These are phyloP conservation scores for Microplitis demolitor DNA, from an alignment of 1,140 invertebrate species.

Conservation along the genomic window DNA sequence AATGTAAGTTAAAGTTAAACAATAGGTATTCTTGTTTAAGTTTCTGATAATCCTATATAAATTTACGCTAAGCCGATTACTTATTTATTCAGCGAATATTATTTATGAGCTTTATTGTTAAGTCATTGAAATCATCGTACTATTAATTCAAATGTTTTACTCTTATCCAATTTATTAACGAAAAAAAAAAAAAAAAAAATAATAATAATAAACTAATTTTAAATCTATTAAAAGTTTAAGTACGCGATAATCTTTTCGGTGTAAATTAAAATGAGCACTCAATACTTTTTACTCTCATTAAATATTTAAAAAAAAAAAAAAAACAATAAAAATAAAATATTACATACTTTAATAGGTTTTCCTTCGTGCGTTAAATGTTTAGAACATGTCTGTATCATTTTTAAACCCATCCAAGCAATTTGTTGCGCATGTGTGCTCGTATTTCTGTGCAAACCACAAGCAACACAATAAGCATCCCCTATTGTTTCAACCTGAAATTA, in stretches of 20 bases:
- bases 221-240: too few species aligned
- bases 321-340: background rate
- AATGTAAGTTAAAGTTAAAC: background rate
- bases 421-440: slow-evolving; percentile 87
- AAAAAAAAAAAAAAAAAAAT: too few species aligned
- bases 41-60: background rate
- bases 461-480: slow-evolving; percentile 94
- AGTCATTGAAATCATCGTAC: too few species aligned
- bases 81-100: background rate
- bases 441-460: slow-evolving; percentile 84
- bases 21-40: background rate
- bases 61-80: background rate
- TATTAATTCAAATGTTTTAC: too few species aligned
- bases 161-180: too few species aligned
- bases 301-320: too few species aligned
- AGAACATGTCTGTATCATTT: slow-evolving; percentile 88
- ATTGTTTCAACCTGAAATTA: slow-evolving; percentile 85
- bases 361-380: slow-evolving; percentile 88
- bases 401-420: slow-evolving; percentile 92
- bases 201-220: too few species aligned
- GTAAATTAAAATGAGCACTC: too few species aligned
- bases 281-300: background rate
- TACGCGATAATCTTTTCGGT: too few species aligned
- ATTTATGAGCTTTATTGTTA: too few species aligned
- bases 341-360: slow-evolving; percentile 81